Evolutionary conservation across 2,888 invertebrate genomes (phyloP).

Genomic region (Xestia c-nigrum): DNA sequence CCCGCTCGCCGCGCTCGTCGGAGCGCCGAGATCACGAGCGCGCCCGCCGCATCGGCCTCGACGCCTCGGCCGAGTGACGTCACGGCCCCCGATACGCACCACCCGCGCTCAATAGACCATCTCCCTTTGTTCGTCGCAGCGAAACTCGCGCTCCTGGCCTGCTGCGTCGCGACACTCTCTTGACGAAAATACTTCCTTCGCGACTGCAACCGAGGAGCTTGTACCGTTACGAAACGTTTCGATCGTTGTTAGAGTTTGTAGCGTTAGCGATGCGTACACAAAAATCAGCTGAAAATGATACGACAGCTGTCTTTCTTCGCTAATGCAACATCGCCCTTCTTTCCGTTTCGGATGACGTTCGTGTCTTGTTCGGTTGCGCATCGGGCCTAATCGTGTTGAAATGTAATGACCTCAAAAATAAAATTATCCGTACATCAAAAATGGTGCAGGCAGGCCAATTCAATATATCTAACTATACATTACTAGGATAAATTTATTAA

Average conservation of each 20-base stretch:
- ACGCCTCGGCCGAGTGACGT: constrained; percentile 85
- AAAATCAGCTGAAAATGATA: constrained; percentile 90
- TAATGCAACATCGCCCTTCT: constrained; percentile 72
- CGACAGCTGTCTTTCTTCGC: constrained; percentile 89
- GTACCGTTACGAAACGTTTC: constrained; percentile 65
- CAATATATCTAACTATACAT: constrained; percentile 8
- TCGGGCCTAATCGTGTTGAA: constrained; percentile 80
- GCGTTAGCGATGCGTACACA: constrained; percentile 85
- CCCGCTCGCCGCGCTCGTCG: constrained; percentile 87
- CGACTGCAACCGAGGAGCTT: constrained; percentile 56
- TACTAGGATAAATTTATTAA: background rate
- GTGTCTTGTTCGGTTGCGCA: constrained; percentile 80
- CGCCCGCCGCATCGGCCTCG: constrained; percentile 87
- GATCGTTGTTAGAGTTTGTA: constrained; percentile 67
- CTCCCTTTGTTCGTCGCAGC: constrained; percentile 86
- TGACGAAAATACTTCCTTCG: constrained; percentile 39
- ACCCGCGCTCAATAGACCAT: constrained; percentile 87
- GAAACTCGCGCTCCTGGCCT: constrained; percentile 61
- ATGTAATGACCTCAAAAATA: constrained; percentile 82
- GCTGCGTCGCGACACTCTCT: constrained; percentile 54
- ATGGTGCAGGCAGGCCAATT: constrained; percentile 28
- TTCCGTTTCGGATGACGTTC: constrained; percentile 83
- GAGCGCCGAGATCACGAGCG: constrained; percentile 86
- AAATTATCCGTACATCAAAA: constrained; percentile 65
- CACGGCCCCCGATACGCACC: constrained; percentile 86